Evolutionary conservation across 2,797 vertebrate genomes (phyloP).

Genomic region (Benthosema pterotum): DNA sequence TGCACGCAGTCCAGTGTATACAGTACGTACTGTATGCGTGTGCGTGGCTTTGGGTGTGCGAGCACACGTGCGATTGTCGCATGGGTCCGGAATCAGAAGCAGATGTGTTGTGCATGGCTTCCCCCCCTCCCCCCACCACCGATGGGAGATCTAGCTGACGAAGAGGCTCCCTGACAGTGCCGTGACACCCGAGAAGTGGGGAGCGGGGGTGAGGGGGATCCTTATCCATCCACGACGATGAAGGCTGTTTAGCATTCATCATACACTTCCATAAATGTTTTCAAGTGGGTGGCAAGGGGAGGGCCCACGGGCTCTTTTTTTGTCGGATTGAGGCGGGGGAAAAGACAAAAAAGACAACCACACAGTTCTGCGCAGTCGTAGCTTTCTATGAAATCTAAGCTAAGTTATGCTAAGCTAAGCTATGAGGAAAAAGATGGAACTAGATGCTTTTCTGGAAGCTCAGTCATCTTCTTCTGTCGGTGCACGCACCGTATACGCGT

Average conservation of each 20-base stretch:
- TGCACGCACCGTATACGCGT: neutral
- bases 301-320: constrained; percentile 22
- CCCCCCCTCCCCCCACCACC: too few species aligned
- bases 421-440: neutral
- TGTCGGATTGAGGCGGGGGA: constrained; percentile 24
- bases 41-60: too few species aligned
- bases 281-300: constrained; percentile 50
- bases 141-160: constrained; percentile 32
- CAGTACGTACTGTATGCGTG: too few species aligned
- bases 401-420: too few species aligned
- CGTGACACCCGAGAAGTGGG: constrained; percentile 40
- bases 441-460: constrained; percentile 27
- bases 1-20: neutral
- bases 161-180: constrained; percentile 34
- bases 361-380: constrained; percentile 23
- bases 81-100: constrained; percentile 54
- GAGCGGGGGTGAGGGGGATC: too few species aligned
- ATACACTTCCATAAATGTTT: constrained; percentile 53
- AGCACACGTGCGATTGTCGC: neutral
- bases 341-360: too few species aligned
- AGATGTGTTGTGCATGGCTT: constrained; percentile 54
- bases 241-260: constrained; percentile 64
- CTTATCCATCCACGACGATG: constrained; percentile 19
- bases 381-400: too few species aligned
- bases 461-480: constrained; percentile 25